Conservation (phyloP, 2,113 vertebrate genomes). For the Podilymbus podiceps region DNA sequence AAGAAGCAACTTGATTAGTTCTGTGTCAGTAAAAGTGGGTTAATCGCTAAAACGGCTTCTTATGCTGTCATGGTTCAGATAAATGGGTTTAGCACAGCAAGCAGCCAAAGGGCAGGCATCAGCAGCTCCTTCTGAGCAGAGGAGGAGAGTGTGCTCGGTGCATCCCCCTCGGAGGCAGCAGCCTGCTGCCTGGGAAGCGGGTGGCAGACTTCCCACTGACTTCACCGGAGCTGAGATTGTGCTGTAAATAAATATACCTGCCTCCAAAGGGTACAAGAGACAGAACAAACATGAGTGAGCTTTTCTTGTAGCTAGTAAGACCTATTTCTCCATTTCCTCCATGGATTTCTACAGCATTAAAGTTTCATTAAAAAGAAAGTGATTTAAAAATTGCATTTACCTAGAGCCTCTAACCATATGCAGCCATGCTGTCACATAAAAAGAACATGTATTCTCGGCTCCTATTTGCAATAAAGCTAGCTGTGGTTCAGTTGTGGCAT, state of each 20-base stretch:
- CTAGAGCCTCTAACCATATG: not conserved
- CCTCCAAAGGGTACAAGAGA: not conserved
- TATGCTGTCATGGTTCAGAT: slow-evolving; percentile 16
- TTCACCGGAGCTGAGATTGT: not conserved
- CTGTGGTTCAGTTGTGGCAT: not conserved
- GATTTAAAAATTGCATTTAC: not conserved
- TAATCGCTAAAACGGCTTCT: slow-evolving; percentile 24
- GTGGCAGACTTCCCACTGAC: slow-evolving; percentile 3
- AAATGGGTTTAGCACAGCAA: slow-evolving; percentile 27
- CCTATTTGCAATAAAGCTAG: not conserved
- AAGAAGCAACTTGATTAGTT: slow-evolving; percentile 26
- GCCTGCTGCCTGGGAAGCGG: not conserved
- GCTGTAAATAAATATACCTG: slow-evolving; percentile 34
- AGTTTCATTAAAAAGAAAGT: not conserved
- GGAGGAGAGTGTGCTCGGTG: not conserved
- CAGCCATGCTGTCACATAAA: not conserved
- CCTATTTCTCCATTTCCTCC: not conserved
- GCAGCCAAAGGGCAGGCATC: not conserved
- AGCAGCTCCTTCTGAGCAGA: not conserved
- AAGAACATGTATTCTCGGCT: not conserved
- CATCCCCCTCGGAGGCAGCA: not conserved
- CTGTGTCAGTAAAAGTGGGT: slow-evolving; percentile 20
- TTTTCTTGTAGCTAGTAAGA: not conserved
- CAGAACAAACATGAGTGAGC: not conserved
- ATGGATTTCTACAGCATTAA: not conserved